Evolutionary conservation across 2,113 vertebrate species (phyloP), one percentile per base, ranked within the genome.

Genomic region (Penelope pileata): DNA sequence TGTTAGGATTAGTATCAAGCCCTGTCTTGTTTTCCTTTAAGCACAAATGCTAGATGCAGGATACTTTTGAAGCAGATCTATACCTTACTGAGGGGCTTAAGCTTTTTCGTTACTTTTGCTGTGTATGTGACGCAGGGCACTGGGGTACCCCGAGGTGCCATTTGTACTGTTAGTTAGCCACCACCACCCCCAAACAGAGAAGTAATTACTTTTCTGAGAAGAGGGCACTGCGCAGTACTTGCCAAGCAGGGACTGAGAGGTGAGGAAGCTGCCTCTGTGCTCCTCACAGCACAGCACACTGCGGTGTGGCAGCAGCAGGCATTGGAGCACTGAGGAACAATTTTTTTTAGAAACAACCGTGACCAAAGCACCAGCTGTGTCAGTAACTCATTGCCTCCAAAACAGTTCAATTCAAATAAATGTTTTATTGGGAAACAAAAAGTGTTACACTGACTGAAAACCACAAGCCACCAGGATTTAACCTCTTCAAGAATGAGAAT

Each of bases 361-460:
- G 30, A 29, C 10, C 38, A 6, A 22, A 18, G 10, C 53, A 77
- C 17, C 12, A 54, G 17, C 47, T 10, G 17, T 2, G 10, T 8
- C 17, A 51, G 24, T 0, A 83, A 32, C 24, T 66, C 62, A 73
- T 4, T 73, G 40, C 26, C 56, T 62, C 60, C n/a, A 43, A 3
- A 62, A 40, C 6, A 9, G 38, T 40, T 30, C 23, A 21, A 12
- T 27, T 96, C 91, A 94, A 95, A 95, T 76, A 51, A 42, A 72
- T 3, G 4, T 83, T 98, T 98, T 98, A 98, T 97, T 98, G 86
- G 59, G 79, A 94, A 88, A 72, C 43, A 30, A 84, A 30, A 82
- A 86, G 40, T 48, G 34, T 87, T 90, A 94, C 40, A 90, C 42
- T 48, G 87, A 82, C 88, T 66, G 51, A 74, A 67, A 90, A 38